A percentile compares a stretch with the other conserved stretches of the same genome.
Conservation (phyloP, 2,797 vertebrate species). For the Sebastolobus alascanus region DNA sequence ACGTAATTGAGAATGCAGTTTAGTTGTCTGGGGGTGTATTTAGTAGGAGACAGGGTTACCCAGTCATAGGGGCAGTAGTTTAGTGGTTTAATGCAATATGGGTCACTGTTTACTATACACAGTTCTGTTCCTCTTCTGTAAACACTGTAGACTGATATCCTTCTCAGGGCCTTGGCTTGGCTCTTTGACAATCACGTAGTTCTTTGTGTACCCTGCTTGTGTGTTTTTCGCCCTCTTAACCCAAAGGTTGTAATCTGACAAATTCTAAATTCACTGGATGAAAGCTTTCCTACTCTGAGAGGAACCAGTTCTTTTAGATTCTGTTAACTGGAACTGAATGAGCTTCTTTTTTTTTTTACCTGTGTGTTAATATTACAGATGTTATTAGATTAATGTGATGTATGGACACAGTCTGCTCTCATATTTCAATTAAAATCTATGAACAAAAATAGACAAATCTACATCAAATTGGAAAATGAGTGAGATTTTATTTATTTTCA, state of each 20-base stretch:
- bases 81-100: background rate
- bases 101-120: background rate
- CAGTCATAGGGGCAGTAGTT: background rate
- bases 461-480: background rate
- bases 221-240: background rate
- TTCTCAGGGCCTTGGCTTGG: background rate
- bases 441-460: slow-evolving; percentile 1
- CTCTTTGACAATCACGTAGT: background rate
- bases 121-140: background rate
- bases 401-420: background rate
- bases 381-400: background rate
- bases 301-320: background rate
- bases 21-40: too few species aligned
- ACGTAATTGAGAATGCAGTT: too few species aligned
- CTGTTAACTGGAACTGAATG: background rate
- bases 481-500: background rate
- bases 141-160: slow-evolving; percentile 3
- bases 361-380: background rate
- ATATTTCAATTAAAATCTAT: background rate
- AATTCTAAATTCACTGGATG: background rate
- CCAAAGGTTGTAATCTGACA: background rate
- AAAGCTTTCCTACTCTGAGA: background rate
- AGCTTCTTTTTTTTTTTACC: background rate
- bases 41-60: too few species aligned
- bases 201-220: background rate